These are phyloP conservation scores for Diadema setosum DNA, from an alignment of 35 echinoderm and acorn worm genomes.

Conservation along the genomic window DNA sequence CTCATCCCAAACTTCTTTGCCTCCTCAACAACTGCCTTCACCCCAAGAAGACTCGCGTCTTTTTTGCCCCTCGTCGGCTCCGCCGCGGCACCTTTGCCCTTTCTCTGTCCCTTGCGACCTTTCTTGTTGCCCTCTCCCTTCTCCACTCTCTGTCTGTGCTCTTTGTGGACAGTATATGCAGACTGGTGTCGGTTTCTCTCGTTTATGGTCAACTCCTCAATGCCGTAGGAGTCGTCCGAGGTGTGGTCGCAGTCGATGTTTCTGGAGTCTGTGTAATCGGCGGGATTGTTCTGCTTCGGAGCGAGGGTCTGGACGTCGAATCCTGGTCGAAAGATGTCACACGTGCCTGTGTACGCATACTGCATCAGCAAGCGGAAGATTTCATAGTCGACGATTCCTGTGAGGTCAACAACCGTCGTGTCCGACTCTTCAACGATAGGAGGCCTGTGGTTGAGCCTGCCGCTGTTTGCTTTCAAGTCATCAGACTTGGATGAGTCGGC, in stretches of 20 bases:
- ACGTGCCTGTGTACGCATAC: constrained; percentile 84
- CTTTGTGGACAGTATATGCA: constrained; percentile 52
- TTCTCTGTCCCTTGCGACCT: constrained; percentile 45
- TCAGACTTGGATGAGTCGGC: not conserved
- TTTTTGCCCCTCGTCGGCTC: not conserved
- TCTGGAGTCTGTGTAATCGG: not conserved
- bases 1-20: constrained; percentile 92
- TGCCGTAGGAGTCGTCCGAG: not conserved
- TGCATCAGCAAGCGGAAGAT: constrained; percentile 42
- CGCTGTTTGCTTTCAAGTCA: not conserved
- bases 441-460: not conserved
- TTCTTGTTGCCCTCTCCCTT: constrained; percentile 37
- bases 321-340: constrained; percentile 65
- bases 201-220: constrained; percentile 27
- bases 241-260: not conserved
- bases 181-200: constrained; percentile 43
- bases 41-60: constrained; percentile 25
- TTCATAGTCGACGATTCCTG: constrained; percentile 24
- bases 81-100: not conserved
- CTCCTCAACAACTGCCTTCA: constrained; percentile 53
- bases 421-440: not conserved
- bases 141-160: constrained; percentile 6
- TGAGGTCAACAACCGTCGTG: constrained; percentile 35
- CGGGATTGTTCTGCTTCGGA: not conserved
- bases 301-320: not conserved